Evolutionary conservation across 2,113 vertebrate genomes (phyloP).

Genomic region (Bos indicus): DNA sequence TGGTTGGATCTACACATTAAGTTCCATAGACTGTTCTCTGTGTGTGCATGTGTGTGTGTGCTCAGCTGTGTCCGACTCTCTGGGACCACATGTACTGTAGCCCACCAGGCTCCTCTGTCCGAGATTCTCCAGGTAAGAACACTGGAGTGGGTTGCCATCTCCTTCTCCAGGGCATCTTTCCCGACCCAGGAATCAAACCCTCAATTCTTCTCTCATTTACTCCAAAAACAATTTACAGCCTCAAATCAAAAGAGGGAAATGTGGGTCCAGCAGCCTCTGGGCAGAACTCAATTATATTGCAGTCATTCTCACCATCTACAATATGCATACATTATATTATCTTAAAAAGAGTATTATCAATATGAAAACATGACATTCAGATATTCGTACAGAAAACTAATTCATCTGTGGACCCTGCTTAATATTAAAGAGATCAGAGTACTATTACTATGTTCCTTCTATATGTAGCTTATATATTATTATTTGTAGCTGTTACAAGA

Average conservation of each 20-base stretch:
- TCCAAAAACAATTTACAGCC: not conserved
- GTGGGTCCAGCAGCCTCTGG: not conserved
- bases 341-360: not conserved
- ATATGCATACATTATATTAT: not conserved
- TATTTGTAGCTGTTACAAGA: not conserved
- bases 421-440: not conserved
- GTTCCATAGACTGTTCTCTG: not conserved
- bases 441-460: not conserved
- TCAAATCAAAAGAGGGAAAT: not conserved
- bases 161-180: not conserved
- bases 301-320: not conserved
- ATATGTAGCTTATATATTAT: not conserved
- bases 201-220: not conserved
- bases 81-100: not conserved
- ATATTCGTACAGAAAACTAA: not conserved
- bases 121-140: not conserved
- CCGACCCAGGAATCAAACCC: fast-evolving
- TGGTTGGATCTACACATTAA: not conserved
- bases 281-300: not conserved
- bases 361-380: not conserved
- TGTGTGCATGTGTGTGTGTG: not conserved
- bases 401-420: not conserved
- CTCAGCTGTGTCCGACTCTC: not conserved
- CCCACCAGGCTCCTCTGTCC: not conserved
- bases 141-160: not conserved